phyloP scores from a whole-genome alignment of 2,888 invertebrate species.

The Frankliniella intonsa region DNA sequence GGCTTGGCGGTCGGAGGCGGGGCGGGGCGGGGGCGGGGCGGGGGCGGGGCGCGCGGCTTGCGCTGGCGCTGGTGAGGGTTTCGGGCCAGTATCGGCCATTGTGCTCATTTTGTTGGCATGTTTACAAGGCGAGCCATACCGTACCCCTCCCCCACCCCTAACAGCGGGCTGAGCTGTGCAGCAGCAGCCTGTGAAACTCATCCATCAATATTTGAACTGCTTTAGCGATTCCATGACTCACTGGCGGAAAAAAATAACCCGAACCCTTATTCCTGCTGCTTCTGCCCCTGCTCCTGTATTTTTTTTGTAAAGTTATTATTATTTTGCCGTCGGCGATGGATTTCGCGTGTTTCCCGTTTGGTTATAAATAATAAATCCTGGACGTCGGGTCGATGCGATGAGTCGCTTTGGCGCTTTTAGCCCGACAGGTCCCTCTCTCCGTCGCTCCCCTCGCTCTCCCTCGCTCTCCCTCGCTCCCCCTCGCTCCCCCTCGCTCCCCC shows the following conservation, averaged over 20 bases:
- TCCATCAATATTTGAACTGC: constrained; percentile 26
- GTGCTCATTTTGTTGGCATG: neutral
- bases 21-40: neutral
- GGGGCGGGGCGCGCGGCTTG: neutral
- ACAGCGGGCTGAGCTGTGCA: too few relatives aligned
- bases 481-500: neutral
- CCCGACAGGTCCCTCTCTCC: neutral
- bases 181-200: neutral
- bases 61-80: neutral
- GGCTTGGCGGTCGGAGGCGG: neutral
- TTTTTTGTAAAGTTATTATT: too few relatives aligned
- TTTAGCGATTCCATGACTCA: neutral
- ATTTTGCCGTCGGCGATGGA: too few relatives aligned
- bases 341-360: too few relatives aligned
- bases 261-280: too few relatives aligned
- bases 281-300: too few relatives aligned
- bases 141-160: too few relatives aligned
- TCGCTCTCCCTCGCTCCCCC: neutral
- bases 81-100: neutral
- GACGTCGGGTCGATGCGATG: too few relatives aligned
- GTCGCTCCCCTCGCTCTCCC: too few relatives aligned
- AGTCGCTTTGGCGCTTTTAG: too few relatives aligned
- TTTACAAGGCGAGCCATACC: neutral
- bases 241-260: too few relatives aligned
- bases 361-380: too few relatives aligned